Evolutionary conservation across 2,888 invertebrate genomes (phyloP).

Genomic region (Drosophila picticornis): DNA sequence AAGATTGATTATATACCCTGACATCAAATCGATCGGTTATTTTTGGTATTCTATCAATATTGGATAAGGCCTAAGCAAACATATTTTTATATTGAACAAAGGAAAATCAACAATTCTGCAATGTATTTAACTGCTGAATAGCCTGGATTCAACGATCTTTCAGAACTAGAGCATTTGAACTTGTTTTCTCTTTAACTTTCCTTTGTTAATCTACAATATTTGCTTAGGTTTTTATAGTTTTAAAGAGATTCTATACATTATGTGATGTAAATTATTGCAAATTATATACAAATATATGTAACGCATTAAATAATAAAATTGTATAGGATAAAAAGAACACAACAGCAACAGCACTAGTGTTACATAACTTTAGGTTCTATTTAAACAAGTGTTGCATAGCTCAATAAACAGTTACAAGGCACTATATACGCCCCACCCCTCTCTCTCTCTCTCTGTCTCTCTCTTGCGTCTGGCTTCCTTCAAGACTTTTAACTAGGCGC

Average conservation of each 20-base stretch:
- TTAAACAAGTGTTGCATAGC: conserved; percentile 5
- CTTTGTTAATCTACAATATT: not conserved
- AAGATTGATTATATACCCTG: not conserved
- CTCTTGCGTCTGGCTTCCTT: conserved; percentile 10
- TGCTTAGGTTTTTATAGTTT: not conserved
- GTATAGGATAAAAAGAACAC: no score
- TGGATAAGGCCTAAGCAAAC: not conserved
- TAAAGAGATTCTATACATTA: not conserved
- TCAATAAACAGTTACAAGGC: conserved; percentile 8
- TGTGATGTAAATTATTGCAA: no score
- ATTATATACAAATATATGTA: no score
- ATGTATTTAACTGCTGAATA: not conserved
- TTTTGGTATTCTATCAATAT: not conserved
- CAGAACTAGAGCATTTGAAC: not conserved
- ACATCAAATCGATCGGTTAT: not conserved
- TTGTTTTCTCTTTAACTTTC: not conserved
- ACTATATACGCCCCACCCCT: not conserved
- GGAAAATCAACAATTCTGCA: not conserved
- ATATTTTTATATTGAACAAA: not conserved
- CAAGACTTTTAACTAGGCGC: conserved; percentile 20
- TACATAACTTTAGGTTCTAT: conserved; percentile 1
- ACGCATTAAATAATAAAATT: no score
- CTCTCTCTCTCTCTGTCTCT: not conserved
- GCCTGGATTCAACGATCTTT: no score
- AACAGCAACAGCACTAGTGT: not conserved